Evolutionary conservation across 2,888 invertebrate species (phyloP).

Genomic region (Orchesellides sinensis): DNA sequence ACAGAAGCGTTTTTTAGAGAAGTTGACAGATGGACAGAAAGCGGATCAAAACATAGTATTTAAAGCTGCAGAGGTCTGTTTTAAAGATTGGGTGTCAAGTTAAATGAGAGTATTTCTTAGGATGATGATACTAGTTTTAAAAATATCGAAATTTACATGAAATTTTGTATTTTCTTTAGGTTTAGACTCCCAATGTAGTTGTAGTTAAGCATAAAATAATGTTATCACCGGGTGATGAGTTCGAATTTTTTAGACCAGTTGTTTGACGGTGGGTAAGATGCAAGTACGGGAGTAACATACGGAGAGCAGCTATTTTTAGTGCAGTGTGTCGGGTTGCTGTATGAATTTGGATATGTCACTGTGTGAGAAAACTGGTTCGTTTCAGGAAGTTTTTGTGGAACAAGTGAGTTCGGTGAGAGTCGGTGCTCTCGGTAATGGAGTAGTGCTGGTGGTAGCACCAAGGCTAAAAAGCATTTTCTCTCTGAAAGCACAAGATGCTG

Average conservation of each 20-base stretch:
- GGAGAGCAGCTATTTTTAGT: slow-evolving; percentile 75
- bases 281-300: slow-evolving; percentile 68
- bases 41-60: slow-evolving; percentile 17
- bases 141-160: slow-evolving; percentile 19
- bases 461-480: not conserved
- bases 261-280: slow-evolving; percentile 65
- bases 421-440: slow-evolving; percentile 48
- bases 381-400: slow-evolving; percentile 72
- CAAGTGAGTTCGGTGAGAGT: slow-evolving; percentile 70
- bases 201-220: slow-evolving; percentile 25
- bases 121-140: not conserved
- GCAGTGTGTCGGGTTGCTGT: slow-evolving; percentile 72
- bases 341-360: slow-evolving; percentile 70
- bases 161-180: slow-evolving; percentile 17
- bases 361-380: slow-evolving; percentile 72
- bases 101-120: not conserved
- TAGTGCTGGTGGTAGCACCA: too few species aligned
- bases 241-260: slow-evolving; percentile 67
- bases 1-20: slow-evolving; percentile 25
- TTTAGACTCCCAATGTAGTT: too few species aligned
- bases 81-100: slow-evolving; percentile 8
- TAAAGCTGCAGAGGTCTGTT: slow-evolving; percentile 7
- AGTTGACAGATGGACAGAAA: slow-evolving; percentile 67
- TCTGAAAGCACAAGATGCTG: slow-evolving; percentile 19
- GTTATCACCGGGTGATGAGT: slow-evolving; percentile 67